Base-by-base conservation (phyloP, 2,113 vertebrate species). In the Serilophus lunatus region DNA sequence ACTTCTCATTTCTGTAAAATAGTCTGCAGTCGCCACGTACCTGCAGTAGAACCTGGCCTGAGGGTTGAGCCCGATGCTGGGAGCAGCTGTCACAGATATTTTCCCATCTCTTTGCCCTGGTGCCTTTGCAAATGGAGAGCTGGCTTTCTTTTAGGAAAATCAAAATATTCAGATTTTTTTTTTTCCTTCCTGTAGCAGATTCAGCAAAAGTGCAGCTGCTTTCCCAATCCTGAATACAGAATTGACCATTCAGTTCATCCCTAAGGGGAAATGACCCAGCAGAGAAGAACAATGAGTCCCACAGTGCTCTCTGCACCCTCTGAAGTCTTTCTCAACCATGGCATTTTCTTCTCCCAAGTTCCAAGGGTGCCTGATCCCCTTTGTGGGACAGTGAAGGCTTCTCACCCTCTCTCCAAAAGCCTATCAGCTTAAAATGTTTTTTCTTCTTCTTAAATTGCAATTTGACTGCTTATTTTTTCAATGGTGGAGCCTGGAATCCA, bases 181-280 rank as follows among this genome's bases (percentile, higher is more conserved):
- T 96, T 89, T 90, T 38, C 93, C 92, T 96, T 96, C 79, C 85
- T 94, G 76, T 88, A 93, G 93, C 93, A 94, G 93, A 96, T 92
- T 96, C 96, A 97, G 96, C 96, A 96, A 96, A 96, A 96, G 88
- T 94, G 94, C 96, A 97, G 94, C 96, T 96, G 96, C 60, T 78
- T 96, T 88, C 82, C 40, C 63, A 95, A 88, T 57, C 76, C 11
- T 96, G 94, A 94, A 93, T 90, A 93, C 90, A 93, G 82, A 96
- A 95, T 79, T 96, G 95, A 89, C 96, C 95, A 92, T 96, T 94
- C 92, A 93, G 82, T 77, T 80, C 80, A 74, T 86, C 88, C 86
- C 82, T 51, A 78, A 94, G 82, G 94, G 92, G 90, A 90, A 96
- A 92, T 68, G 90, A 91, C 88, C 94, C 59, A 88, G 88, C 14